Conservation (phyloP, 1,140 invertebrate species). For the Drosophila melanica region DNA sequence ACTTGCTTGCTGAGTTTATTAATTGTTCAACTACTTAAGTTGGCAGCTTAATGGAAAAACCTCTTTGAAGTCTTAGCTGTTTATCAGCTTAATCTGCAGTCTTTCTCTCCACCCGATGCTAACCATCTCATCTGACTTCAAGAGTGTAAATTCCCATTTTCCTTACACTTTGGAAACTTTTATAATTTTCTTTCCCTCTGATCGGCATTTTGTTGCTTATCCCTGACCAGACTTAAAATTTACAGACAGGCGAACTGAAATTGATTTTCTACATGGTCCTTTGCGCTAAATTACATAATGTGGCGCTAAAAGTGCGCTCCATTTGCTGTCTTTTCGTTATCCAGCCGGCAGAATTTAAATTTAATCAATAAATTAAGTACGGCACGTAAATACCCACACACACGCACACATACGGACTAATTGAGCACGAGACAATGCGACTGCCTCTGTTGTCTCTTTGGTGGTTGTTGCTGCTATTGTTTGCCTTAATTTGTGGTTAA, state of each 20-base stretch:
- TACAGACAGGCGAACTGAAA: slow-evolving; percentile 6
- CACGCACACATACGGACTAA: neutral
- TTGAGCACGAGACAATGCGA: slow-evolving; percentile 17
- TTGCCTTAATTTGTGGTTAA: slow-evolving; percentile 73
- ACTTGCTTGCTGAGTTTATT: slow-evolving; percentile 5
- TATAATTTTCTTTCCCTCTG: slow-evolving; percentile 11
- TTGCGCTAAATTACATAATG: slow-evolving; percentile 59
- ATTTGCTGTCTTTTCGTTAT: slow-evolving; percentile 26
- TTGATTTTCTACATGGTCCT: slow-evolving; percentile 23
- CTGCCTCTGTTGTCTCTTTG: slow-evolving; percentile 3
- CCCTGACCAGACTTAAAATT: slow-evolving; percentile 27
- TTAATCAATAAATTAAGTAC: slow-evolving; percentile 76
- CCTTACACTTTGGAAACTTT: neutral
- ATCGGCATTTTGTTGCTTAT: slow-evolving; percentile 34
- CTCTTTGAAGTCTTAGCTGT: neutral
- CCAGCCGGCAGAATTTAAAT: slow-evolving; percentile 56
- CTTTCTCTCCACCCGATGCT: neutral
- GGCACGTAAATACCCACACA: slow-evolving; percentile 34
- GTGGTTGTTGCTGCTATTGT: slow-evolving; percentile 38
- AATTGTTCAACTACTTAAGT: neutral
- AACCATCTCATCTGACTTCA: neutral
- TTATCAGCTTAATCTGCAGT: neutral
- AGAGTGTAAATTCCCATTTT: slow-evolving; percentile 6
- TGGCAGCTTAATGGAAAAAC: slow-evolving; percentile 1
- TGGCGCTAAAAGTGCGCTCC: slow-evolving; percentile 36